Evolutionary conservation across 2,797 vertebrate species (phyloP), one percentile per base, ranked within the genome.

Genomic region (Microctenopoma steveboyesi): DNA sequence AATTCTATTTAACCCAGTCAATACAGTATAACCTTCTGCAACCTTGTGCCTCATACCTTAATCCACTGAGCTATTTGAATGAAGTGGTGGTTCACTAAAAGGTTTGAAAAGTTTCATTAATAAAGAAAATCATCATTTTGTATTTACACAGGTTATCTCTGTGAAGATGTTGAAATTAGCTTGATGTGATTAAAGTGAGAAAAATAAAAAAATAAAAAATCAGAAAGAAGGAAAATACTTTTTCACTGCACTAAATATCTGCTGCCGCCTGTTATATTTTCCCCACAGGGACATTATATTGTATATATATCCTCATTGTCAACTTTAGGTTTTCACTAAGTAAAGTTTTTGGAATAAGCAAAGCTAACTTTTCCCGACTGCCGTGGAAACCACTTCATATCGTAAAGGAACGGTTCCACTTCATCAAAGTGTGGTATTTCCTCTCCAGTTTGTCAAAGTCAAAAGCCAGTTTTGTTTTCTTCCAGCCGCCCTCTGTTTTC

Each of bases 391-490:
- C 74, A 43, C 28, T 52, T 72, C 52, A 64, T 58, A 42, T 82
- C 77, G 64, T 69, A 66, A 74, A 75, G 64, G 48, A 54, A 51
- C 30, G 25, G 42, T 55, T 48, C 14, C 40, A 46, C 70, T 76
- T 84, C 64, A 58, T 72, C 64, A 62, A 40, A 62, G 53, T 62
- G 27, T 72, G 69, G 69, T 59, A 60, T 72, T 79, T 78, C 62
- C 33, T 70, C 53, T 76, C 57, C 16, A 27, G 15, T 76, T 79
- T 47, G 51, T 79, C 76, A 72, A 76, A 78, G 68, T 69, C 47
- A 64, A 51, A 69, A 45, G 13, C 4, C 43, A 18, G 46, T 76
- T 86, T 65, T 55, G 51, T 72, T 68, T 63, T 69, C 48, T 63
- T 57, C 78, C 61, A 52, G 43, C 65, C 53, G 48, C 55, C n/a